These are phyloP conservation scores for Agrochola litura DNA, from an alignment of 2,888 invertebrate genomes.

Conservation along the genomic window DNA sequence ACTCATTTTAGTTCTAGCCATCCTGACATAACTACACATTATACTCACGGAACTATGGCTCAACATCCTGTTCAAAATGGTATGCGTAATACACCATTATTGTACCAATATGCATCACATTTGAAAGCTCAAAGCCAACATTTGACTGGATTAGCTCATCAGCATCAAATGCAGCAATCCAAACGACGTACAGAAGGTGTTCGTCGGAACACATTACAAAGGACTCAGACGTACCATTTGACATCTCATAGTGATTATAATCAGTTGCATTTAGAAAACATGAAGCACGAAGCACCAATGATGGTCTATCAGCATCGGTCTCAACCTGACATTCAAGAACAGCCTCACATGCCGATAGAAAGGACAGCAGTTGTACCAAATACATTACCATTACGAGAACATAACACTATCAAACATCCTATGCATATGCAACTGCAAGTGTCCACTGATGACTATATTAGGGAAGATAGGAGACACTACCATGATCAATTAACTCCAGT, in stretches of 20 bases:
- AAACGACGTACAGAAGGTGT: slow-evolving; percentile 82
- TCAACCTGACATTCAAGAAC: slow-evolving; percentile 86
- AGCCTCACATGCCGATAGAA: slow-evolving; percentile 80
- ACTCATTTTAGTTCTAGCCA: slow-evolving; percentile 89
- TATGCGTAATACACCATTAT: slow-evolving; percentile 82
- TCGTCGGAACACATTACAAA: slow-evolving; percentile 85
- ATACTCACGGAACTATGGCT: slow-evolving; percentile 78
- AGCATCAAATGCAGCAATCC: slow-evolving; percentile 82
- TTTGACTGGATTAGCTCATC: slow-evolving; percentile 82
- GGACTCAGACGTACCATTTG: slow-evolving; percentile 88
- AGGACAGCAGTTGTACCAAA: slow-evolving; percentile 82
- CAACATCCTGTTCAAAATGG: slow-evolving; percentile 80
- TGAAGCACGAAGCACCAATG: slow-evolving; percentile 80
- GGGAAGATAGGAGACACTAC: slow-evolving; percentile 80
- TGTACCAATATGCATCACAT: slow-evolving; percentile 89
- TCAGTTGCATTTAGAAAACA: slow-evolving; percentile 84
- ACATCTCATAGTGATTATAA: slow-evolving; percentile 89
- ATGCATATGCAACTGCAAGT: slow-evolving; percentile 86
- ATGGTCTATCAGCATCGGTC: slow-evolving; percentile 84
- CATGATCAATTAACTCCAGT: slow-evolving; percentile 84
- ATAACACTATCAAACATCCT: slow-evolving; percentile 82
- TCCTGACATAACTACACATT: slow-evolving; percentile 87
- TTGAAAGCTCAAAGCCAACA: slow-evolving; percentile 88
- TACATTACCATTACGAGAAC: slow-evolving; percentile 85
- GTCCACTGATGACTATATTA: slow-evolving; percentile 84